Percentiles rank a stretch among this genome's conserved stretches.
Evolutionary conservation across 2,797 vertebrate genomes (phyloP).

Genomic region (Phyllotis vaccarum): DNA sequence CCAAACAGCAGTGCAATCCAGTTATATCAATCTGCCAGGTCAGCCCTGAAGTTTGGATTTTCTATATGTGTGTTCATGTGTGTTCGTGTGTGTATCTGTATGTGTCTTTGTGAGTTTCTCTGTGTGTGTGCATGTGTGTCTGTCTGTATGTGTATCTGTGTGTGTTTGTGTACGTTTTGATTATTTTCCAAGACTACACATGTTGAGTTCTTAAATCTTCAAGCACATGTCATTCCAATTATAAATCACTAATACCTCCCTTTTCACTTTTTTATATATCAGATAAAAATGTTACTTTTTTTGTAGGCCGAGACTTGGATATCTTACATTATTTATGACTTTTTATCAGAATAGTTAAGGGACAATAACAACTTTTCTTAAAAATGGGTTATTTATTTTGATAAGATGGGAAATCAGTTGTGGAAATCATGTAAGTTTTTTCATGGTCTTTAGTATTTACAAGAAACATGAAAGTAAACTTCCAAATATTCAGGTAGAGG

Average conservation of each 20-base stretch:
- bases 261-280: neutral
- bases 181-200: neutral
- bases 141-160: no score
- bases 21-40: neutral
- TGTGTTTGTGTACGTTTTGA: neutral
- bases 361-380: conserved; percentile 20
- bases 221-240: conserved; percentile 21
- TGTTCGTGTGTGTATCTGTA: no score
- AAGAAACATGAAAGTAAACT: conserved; percentile 11
- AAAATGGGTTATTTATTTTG: neutral
- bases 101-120: neutral
- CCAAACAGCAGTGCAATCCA: neutral
- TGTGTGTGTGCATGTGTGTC: no score
- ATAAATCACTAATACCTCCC: neutral
- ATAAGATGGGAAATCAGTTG: neutral
- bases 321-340: conserved; percentile 62
- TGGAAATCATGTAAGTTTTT: conserved; percentile 24
- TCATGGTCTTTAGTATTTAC: neutral
- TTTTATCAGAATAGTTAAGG: conserved; percentile 47
- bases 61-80: no score
- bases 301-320: conserved; percentile 27
- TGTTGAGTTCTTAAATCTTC: neutral
- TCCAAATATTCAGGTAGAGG: neutral
- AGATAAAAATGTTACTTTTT: neutral
- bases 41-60: neutral